These are phyloP conservation scores for Galerucella nymphaeae DNA, from an alignment of 2,888 invertebrate species.

Conservation along the genomic window DNA sequence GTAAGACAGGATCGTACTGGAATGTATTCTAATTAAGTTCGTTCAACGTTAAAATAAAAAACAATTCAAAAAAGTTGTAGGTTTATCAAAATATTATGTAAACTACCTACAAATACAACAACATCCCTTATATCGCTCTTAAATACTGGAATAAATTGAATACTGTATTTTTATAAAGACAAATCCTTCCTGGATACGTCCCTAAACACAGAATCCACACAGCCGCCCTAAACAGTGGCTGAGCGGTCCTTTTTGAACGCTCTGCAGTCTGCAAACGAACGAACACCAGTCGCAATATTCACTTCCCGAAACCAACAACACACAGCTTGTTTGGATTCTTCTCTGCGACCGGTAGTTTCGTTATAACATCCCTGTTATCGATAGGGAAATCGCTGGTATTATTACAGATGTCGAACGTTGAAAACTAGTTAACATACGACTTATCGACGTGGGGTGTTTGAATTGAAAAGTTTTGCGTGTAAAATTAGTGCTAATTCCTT, in stretches of 20 bases:
- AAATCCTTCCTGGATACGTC: constrained; percentile 3
- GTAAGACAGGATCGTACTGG: constrained; percentile 10
- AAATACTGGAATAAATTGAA: too few relatives aligned
- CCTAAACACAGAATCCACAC: constrained; percentile 13
- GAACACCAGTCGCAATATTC: constrained; percentile 17
- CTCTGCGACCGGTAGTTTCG: not conserved
- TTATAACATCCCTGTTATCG: not conserved
- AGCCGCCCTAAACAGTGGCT: constrained; percentile 13
- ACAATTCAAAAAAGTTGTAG: too few relatives aligned
- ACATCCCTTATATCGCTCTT: too few relatives aligned
- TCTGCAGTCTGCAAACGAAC: too few relatives aligned
- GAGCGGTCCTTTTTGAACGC: not conserved
- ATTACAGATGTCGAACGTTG: constrained; percentile 1
- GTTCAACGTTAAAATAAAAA: too few relatives aligned
- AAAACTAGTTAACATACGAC: not conserved
- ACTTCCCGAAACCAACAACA: constrained; percentile 12
- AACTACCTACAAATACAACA: too few relatives aligned
- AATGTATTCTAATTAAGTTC: not conserved
- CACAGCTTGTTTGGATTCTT: constrained; percentile 6
- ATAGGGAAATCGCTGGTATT: not conserved
- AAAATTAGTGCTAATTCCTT: not conserved
- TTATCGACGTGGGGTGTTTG: not conserved
- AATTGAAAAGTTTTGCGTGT: not conserved
- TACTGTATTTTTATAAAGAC: not conserved
- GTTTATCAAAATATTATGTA: too few relatives aligned